A percentile compares a stretch with the other conserved stretches of the same genome.
Evolutionary conservation across 2,888 invertebrate genomes (phyloP).

Genomic region (Polyommatus iphigenia): DNA sequence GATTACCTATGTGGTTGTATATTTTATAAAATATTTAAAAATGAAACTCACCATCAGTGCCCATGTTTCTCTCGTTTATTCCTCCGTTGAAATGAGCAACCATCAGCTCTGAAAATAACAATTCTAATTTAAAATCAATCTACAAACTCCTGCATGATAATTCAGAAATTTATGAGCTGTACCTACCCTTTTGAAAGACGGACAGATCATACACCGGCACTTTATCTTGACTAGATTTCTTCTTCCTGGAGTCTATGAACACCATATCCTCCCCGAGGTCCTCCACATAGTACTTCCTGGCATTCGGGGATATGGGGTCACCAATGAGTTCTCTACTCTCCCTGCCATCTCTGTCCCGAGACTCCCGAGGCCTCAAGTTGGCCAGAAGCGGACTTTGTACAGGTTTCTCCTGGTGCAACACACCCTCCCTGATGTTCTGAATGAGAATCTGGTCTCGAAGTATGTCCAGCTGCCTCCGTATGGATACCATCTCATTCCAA

Average conservation of each 20-base stretch:
- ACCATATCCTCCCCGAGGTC: slow-evolving; percentile 67
- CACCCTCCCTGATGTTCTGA: slow-evolving; percentile 52
- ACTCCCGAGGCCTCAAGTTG: slow-evolving; percentile 48
- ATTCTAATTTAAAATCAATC: slow-evolving; percentile 12
- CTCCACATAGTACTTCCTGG: slow-evolving; percentile 63
- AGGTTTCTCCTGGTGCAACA: slow-evolving; percentile 47
- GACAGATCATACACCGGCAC: slow-evolving; percentile 51
- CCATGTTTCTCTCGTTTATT: slow-evolving; percentile 56
- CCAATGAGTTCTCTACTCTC: slow-evolving; percentile 53
- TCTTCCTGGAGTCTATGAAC: slow-evolving; percentile 67
- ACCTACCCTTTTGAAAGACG: slow-evolving; percentile 59
- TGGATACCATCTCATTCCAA: slow-evolving; percentile 68
- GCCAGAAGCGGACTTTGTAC: slow-evolving; percentile 57
- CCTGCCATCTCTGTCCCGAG: slow-evolving; percentile 50
- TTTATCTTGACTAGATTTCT: slow-evolving; percentile 53
- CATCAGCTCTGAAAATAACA: slow-evolving; percentile 57
- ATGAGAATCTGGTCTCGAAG: slow-evolving; percentile 62
- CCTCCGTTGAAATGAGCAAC: slow-evolving; percentile 72
- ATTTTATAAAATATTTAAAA: background rate
- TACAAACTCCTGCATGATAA: background rate
- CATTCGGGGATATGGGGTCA: slow-evolving; percentile 47
- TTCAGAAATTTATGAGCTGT: background rate
- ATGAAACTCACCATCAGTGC: slow-evolving; percentile 57
- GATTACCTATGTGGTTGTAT: background rate
- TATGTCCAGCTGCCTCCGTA: slow-evolving; percentile 64